These are phyloP conservation scores for Engraulis encrasicolus DNA, from an alignment of 2,113 vertebrate species.

Conservation along the genomic window DNA sequence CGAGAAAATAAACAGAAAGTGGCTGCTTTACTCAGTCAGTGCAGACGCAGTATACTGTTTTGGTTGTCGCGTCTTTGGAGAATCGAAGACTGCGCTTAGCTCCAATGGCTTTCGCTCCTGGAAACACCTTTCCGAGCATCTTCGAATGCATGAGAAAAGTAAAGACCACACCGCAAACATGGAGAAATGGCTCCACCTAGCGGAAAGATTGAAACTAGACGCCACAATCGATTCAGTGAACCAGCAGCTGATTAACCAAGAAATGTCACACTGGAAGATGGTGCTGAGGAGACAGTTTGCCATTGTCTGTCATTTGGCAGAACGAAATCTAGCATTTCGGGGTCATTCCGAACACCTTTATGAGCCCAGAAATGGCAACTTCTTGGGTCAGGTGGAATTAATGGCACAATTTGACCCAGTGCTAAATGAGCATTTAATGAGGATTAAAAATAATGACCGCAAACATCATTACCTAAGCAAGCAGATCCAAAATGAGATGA, in stretches of 20 bases:
- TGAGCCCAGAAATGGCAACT: conserved; percentile 39
- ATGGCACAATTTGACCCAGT: conserved; percentile 34
- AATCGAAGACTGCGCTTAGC: conserved; percentile 34
- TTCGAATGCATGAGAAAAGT: conserved; percentile 45
- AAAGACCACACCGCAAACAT: conserved; percentile 42
- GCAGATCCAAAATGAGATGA: conserved; percentile 26
- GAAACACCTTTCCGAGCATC: conserved; percentile 43
- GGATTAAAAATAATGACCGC: conserved; percentile 7
- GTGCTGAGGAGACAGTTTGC: conserved; percentile 17
- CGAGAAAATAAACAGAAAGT: conserved; percentile 35
- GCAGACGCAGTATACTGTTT: conserved; percentile 43
- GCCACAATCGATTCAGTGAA: conserved; percentile 31
- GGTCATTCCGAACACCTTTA: conserved; percentile 24
- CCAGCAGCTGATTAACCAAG: conserved; percentile 4
- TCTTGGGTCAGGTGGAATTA: conserved; percentile 31
- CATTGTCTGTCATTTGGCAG: conserved; percentile 32
- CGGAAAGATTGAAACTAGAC: conserved; percentile 40
- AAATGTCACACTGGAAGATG: conserved; percentile 27
- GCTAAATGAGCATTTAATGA: conserved; percentile 26
- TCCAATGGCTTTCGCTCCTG: conserved; percentile 30
- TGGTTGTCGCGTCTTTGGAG: conserved; percentile 39
- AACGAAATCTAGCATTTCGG: conserved; percentile 24
- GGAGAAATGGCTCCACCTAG: conserved; percentile 43
- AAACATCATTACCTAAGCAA: conserved; percentile 26
- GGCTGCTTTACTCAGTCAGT: conserved; percentile 39